phyloP scores from a whole-genome alignment of 2,797 vertebrate species.

The Nyctibius grandis region DNA sequence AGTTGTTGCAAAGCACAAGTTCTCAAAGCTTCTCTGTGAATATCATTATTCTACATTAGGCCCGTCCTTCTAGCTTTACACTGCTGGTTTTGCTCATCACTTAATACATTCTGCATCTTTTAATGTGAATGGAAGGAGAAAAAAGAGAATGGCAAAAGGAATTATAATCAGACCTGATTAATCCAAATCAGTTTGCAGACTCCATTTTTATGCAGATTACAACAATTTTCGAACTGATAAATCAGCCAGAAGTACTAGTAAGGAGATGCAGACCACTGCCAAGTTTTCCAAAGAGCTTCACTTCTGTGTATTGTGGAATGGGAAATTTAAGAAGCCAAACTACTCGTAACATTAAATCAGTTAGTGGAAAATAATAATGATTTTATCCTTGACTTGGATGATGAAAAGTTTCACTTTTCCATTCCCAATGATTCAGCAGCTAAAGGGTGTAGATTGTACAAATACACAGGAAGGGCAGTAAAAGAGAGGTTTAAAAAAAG shows the following conservation, averaged over 20 bases:
- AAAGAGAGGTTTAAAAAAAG: neutral
- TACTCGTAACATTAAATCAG: neutral
- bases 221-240: conserved; percentile 65
- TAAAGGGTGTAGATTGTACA: neutral
- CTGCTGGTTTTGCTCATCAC: neutral
- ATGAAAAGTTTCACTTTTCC: neutral
- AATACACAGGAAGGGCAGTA: neutral
- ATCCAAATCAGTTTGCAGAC: conserved; percentile 60
- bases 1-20: neutral
- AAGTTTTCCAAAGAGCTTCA: neutral
- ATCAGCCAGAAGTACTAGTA: conserved; percentile 22
- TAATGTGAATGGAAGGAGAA: neutral
- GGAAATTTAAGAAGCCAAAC: neutral
- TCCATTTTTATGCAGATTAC: conserved; percentile 71
- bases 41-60: neutral
- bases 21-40: neutral
- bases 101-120: neutral
- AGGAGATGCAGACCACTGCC: neutral
- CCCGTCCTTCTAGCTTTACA: neutral
- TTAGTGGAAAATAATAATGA: neutral
- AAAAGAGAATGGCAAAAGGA: conserved; percentile 47
- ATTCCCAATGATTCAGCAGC: neutral
- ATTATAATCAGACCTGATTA: conserved; percentile 66
- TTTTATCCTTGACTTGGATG: neutral
- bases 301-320: neutral